Evolutionary conservation across 2,888 invertebrate genomes (phyloP), one percentile per base, ranked within the genome.

Genomic region (Eurois occulta): DNA sequence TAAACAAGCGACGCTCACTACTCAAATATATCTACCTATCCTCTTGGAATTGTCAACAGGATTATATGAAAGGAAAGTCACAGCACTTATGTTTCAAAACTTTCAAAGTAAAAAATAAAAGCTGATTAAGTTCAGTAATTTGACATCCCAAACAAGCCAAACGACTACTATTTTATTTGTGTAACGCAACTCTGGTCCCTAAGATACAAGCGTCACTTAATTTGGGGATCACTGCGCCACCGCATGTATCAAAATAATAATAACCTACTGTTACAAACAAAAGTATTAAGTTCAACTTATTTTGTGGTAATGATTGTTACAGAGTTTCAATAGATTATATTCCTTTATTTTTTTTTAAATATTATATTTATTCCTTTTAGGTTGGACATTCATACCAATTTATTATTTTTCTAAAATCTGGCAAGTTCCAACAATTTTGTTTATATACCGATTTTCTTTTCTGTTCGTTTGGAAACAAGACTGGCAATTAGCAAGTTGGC

Each of bases 401-500:
- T 32, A 60, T n/a, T 6, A 7, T 43, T 69, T 68, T 21, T 18
- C 13, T 64, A 35, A 38, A 38, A 48, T 35, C 38, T 41, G 11
- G 48, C 24, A 72, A 66, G 28, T 72, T 21, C 7, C 35, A 43
- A 13, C 5, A 52, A n/a, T 62, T 48, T 55, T 35, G n/a, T 76
- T 62, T 6, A 32, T 6, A 32, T 28, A 66, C 43, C 1, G 5
- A n/a, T 43, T 67, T 64, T 68, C 8, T 41, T 48, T 41, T 43
- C 2, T 21, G 7, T 28, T 18, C 1, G 16, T 28, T 52, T 52
- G 35, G 6, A 21, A 38, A 38, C 10, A 18, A 38, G n/a, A 38
- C 16, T n/a, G 38, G n/a, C 7, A n/a, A 38, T 7, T 8, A 32
- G 28, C n/a, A 38, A 21, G 68, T 32, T 52, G 70, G 83, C 69